phyloP scores from a whole-genome alignment of 2,888 invertebrate genomes.

The Geotrupes spiniger region DNA sequence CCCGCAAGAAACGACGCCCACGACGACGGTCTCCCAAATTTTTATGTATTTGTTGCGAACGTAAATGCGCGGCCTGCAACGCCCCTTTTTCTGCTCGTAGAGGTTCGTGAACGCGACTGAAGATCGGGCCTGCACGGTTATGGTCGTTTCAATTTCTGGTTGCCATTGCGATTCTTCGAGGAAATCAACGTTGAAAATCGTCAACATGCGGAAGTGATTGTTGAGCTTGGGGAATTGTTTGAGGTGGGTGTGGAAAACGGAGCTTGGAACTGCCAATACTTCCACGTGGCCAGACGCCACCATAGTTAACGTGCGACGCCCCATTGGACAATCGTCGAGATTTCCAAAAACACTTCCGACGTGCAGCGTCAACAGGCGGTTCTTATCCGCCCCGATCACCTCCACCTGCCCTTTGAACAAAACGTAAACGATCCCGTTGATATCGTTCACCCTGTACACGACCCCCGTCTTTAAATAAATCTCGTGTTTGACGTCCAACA shows the following conservation, averaged over 20 bases:
- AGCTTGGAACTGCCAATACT: slow-evolving; percentile 25
- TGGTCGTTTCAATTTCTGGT: not conserved
- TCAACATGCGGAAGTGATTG: slow-evolving; percentile 21
- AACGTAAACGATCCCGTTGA: slow-evolving; percentile 28
- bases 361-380: slow-evolving; percentile 24
- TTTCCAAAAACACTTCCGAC: slow-evolving; percentile 33
- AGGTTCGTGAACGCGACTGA: not conserved
- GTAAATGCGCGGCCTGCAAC: not conserved
- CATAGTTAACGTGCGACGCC: slow-evolving; percentile 30
- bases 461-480: slow-evolving; percentile 21
- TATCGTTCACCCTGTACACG: slow-evolving; percentile 27
- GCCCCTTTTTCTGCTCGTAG: no score
- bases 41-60: slow-evolving; percentile 3
- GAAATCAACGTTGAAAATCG: slow-evolving; percentile 27
- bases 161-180: slow-evolving; percentile 12
- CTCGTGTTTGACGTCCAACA: slow-evolving; percentile 22
- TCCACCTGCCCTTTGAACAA: slow-evolving; percentile 30
- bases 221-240: slow-evolving; percentile 24
- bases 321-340: slow-evolving; percentile 24
- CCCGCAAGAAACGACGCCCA: slow-evolving; percentile 12
- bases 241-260: slow-evolving; percentile 25
- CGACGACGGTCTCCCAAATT: slow-evolving; percentile 12
- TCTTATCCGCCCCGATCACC: slow-evolving; percentile 32
- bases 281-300: slow-evolving; percentile 33
- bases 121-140: not conserved